Evolutionary conservation across 2,888 invertebrate species (phyloP), one percentile per base, ranked within the genome.

Genomic region (Drosophila antonietae): DNA sequence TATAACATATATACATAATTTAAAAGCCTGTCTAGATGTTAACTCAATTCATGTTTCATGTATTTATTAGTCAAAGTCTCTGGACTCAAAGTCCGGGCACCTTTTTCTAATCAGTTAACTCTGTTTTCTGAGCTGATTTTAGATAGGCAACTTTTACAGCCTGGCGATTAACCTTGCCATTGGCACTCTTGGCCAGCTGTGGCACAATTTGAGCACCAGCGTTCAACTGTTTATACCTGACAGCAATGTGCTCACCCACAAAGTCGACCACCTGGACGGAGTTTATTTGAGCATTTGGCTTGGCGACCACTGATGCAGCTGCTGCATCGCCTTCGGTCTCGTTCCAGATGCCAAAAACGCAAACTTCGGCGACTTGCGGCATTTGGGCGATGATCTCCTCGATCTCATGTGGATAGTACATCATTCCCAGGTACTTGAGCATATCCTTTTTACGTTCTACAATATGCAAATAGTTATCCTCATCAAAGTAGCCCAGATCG

Each of bases 401-500:
- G 20, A 92, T 84, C 68, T 92, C 92, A 12, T 83, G 82, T 0
- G 92, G 92, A 69, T 82, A 92, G 70, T 90, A 91, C 81, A 79
- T 90, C 90, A 69, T 92, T 87, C 57, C 92, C 86, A 66, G 59
- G 35, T 79, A 91, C 83, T 68, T 90, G 62, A 92, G 73, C 57
- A 90, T 79, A 52, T 93, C 92, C 56, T 89, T 90, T 39, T 88
- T 90, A 10, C 93, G 89, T 60, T 89, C 93, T 18, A 88, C 81
- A 9, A 92, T 78, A 74, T 86, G 78, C 35, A 92, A 59, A 75
- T 81, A 88, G 62, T 90, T 90, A 12, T 91, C 91, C 20, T 83
- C 81, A 60, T 93, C 93, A 37, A 93, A 91, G 70, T 89, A 91
- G 10, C 93, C 93, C 64, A 92, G 49, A 49, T 93, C 93, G 8